Conservation (phyloP, 2,888 invertebrate species). For the Metalampra italica region DNA sequence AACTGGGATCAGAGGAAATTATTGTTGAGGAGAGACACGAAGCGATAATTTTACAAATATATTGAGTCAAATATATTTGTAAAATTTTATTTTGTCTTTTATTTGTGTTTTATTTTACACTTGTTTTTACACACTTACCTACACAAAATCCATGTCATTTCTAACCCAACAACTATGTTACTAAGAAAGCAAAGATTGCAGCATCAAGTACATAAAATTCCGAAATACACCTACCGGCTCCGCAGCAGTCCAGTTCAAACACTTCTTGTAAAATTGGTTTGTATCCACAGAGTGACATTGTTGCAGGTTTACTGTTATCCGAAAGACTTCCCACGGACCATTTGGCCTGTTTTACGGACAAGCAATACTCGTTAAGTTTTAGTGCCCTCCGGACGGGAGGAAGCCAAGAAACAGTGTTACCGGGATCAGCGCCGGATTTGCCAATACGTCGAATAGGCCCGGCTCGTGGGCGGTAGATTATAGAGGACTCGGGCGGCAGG, state of each 20-base stretch:
- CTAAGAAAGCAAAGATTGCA: neutral
- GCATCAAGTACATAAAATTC: neutral
- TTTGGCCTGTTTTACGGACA: constrained; percentile 4
- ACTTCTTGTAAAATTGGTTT: neutral
- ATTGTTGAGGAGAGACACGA: too few species aligned
- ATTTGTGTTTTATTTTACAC: too few species aligned
- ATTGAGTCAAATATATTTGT: too few species aligned
- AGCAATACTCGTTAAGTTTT: constrained; percentile 1
- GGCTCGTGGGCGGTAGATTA: too few species aligned
- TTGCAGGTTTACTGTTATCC: neutral
- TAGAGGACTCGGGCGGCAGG: too few species aligned
- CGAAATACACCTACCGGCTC: too few species aligned
- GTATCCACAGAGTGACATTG: neutral
- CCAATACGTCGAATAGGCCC: neutral
- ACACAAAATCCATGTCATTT: too few species aligned
- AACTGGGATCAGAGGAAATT: too few species aligned
- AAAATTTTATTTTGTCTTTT: too few species aligned
- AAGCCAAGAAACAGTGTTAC: neutral
- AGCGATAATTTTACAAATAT: too few species aligned
- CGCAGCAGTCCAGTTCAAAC: neutral
- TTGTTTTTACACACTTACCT: too few species aligned
- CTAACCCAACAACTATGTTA: too few species aligned
- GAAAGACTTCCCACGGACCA: neutral
- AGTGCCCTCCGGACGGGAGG: neutral
- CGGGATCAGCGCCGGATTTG: neutral